Evolutionary conservation across 2,797 vertebrate species (phyloP).

Genomic region (Danio aesculapii): DNA sequence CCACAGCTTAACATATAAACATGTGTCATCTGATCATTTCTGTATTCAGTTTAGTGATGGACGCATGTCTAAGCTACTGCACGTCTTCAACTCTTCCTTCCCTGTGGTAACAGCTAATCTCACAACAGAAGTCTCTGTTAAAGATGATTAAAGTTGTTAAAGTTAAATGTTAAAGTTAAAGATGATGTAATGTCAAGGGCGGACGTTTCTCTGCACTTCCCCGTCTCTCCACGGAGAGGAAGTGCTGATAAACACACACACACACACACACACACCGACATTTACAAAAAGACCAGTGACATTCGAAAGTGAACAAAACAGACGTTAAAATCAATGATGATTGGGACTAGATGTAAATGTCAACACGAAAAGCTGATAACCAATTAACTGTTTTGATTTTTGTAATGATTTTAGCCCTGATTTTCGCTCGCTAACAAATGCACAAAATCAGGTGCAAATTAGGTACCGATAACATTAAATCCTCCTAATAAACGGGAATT

Average conservation of each 20-base stretch:
- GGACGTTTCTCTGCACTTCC: not conserved
- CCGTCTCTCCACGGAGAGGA: not conserved
- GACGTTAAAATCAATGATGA: not conserved
- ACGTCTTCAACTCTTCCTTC: not conserved
- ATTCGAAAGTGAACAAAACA: not conserved
- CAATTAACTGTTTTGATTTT: not conserved
- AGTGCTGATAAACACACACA: not conserved
- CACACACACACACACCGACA: too few species aligned
- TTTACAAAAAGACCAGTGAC: not conserved
- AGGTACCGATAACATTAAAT: too few species aligned
- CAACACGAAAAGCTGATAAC: not conserved
- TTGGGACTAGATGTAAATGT: not conserved
- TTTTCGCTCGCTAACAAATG: too few species aligned
- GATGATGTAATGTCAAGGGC: constrained; percentile 30
- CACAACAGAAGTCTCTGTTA: constrained; percentile 31
- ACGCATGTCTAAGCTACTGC: not conserved
- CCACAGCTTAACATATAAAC: too few species aligned
- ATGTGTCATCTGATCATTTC: too few species aligned
- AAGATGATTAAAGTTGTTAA: too few species aligned
- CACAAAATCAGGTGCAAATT: too few species aligned
- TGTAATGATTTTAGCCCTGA: too few species aligned
- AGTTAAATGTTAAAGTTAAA: too few species aligned
- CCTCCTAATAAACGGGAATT: too few species aligned
- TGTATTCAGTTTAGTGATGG: not conserved
- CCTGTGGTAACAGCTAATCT: constrained; percentile 28